These are phyloP conservation scores for Phasia obesa DNA, from an alignment of 2,888 invertebrate genomes.

Conservation along the genomic window DNA sequence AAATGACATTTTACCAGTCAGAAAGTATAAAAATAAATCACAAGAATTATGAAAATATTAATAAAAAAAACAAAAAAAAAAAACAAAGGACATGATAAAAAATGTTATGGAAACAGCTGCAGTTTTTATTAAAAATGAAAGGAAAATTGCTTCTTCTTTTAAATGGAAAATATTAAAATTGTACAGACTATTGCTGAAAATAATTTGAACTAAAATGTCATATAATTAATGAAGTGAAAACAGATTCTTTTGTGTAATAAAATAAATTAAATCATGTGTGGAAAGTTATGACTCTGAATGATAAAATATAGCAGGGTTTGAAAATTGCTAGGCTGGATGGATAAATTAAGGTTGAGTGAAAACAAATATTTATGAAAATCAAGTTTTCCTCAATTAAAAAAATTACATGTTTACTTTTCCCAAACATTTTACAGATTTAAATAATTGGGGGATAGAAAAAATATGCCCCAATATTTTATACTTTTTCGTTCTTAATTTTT, in stretches of 20 bases:
- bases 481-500: too few relatives aligned
- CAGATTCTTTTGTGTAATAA: slow-evolving; percentile 53
- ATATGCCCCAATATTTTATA: too few relatives aligned
- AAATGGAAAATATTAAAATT: not conserved
- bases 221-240: slow-evolving; percentile 63
- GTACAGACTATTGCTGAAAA: slow-evolving; percentile 5
- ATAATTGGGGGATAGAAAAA: too few relatives aligned
- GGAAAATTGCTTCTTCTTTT: slow-evolving; percentile 19
- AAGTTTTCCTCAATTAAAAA: too few relatives aligned
- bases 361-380: too few relatives aligned
- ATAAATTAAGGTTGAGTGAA: too few relatives aligned
- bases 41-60: slow-evolving; percentile 54
- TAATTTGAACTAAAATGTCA: slow-evolving; percentile 30
- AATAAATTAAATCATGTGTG: slow-evolving; percentile 33
- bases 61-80: too few relatives aligned
- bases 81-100: slow-evolving; percentile 36
- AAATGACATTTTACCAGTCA: slow-evolving; percentile 32
- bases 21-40: slow-evolving; percentile 61
- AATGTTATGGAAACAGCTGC: slow-evolving; percentile 65
- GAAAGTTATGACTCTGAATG: not conserved
- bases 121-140: slow-evolving; percentile 47
- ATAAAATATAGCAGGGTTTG: not conserved
- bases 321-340: not conserved
- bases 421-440: too few relatives aligned
- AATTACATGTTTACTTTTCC: too few relatives aligned